Conservation (phyloP, 2,797 vertebrate species). For the Lycodopsis pacificus region DNA sequence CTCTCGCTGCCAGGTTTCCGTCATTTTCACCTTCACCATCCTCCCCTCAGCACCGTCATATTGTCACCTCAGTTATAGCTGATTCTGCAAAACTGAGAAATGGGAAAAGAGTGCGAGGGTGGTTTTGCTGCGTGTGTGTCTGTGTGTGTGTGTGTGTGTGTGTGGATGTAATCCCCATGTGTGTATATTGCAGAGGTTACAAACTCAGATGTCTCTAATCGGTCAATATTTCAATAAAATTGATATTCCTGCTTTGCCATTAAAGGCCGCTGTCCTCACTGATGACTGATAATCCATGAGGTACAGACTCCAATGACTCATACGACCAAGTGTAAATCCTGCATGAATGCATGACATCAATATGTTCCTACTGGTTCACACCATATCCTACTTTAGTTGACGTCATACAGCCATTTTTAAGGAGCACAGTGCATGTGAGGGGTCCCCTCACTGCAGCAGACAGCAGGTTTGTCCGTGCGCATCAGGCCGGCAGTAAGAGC, state of each 20-base stretch:
- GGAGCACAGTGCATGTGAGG: constrained; percentile 1
- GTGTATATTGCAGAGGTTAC: constrained; percentile 11
- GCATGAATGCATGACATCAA: constrained; percentile 34
- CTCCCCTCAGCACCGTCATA: constrained; percentile 42
- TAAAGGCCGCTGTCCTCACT: constrained; percentile 37
- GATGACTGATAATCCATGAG: constrained; percentile 51
- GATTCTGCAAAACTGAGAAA: constrained; percentile 73
- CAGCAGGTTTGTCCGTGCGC: constrained; percentile 18
- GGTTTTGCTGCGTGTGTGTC: constrained; percentile 1
- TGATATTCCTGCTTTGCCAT: constrained; percentile 36
- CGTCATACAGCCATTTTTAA: constrained; percentile 31
- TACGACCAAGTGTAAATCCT: constrained; percentile 20
- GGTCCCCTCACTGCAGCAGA: constrained; percentile 13
- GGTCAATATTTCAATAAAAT: constrained; percentile 50
- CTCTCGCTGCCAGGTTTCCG: constrained; percentile 32
- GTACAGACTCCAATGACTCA: constrained; percentile 37
- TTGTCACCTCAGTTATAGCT: constrained; percentile 68
- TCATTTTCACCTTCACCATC: constrained; percentile 66
- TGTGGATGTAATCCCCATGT: constrained; percentile 1
- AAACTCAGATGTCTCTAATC: constrained; percentile 54
- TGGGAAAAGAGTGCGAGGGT: constrained; percentile 33
- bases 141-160: not conserved
- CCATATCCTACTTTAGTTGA: constrained; percentile 22
- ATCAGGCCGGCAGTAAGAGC: constrained; percentile 20
- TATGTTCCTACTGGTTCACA: constrained; percentile 39